Conservation (phyloP, 1,140 invertebrate genomes). For the Eurosta solidaginis region DNA sequence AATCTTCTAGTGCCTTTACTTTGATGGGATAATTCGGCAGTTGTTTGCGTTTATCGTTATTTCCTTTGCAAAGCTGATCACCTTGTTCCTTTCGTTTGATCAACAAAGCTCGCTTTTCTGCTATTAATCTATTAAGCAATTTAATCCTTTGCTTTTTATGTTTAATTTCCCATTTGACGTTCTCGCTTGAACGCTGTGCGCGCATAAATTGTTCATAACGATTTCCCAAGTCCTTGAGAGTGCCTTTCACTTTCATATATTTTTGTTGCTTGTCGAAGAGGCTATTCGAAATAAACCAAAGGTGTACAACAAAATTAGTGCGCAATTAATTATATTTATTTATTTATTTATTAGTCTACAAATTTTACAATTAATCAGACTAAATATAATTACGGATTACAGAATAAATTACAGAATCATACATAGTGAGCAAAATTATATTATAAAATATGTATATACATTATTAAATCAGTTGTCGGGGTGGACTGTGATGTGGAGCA, state of each 20-base stretch:
- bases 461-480: too few species aligned
- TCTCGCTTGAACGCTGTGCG: constrained; percentile 64
- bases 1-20: constrained; percentile 66
- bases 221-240: constrained; percentile 62
- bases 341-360: too few species aligned
- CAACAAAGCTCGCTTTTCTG: constrained; percentile 65
- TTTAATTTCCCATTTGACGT: constrained; percentile 67
- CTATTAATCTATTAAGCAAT: constrained; percentile 65
- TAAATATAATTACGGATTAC: too few species aligned
- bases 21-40: constrained; percentile 67
- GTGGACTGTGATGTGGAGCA: too few species aligned
- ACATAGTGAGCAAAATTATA: too few species aligned
- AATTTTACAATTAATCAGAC: too few species aligned
- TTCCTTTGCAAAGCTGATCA: constrained; percentile 63
- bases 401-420: too few species aligned
- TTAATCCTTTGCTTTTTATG: constrained; percentile 65
- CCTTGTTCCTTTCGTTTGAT: constrained; percentile 61
- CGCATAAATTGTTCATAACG: constrained; percentile 63
- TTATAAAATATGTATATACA: too few species aligned
- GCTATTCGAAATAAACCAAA: constrained; percentile 49
- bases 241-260: constrained; percentile 63
- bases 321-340: too few species aligned
- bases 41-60: constrained; percentile 62
- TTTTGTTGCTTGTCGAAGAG: constrained; percentile 68
- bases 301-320: neutral